Conservation (phyloP, 2,797 vertebrate species). For the Enteromius thamalakanensis region DNA sequence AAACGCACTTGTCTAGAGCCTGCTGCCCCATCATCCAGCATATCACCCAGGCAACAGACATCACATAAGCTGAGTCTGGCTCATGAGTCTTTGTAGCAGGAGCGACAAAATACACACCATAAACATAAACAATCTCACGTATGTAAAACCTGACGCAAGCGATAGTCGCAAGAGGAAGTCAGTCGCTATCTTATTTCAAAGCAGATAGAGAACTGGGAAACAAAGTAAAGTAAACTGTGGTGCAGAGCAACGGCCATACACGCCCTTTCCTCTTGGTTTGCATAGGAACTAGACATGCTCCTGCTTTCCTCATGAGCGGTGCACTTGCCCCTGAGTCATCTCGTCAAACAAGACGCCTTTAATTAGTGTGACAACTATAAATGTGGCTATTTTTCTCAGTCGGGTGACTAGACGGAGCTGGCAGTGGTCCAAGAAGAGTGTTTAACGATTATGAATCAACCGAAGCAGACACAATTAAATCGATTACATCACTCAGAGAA, state of each 20-base stretch:
- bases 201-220: constrained; percentile 7
- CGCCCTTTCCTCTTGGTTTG: constrained; percentile 17
- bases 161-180: not conserved
- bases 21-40: constrained; percentile 48
- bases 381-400: not conserved
- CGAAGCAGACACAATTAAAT: constrained; percentile 38
- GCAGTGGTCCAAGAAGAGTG: constrained; percentile 16
- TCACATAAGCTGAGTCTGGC: constrained; percentile 13
- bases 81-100: constrained; percentile 44
- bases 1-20: constrained; percentile 38
- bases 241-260: not conserved
- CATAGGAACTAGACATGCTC: not conserved
- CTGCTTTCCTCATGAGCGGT: not conserved
- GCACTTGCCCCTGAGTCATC: not conserved
- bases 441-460: constrained; percentile 36
- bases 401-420: constrained; percentile 26
- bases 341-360: constrained; percentile 18
- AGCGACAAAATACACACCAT: not conserved
- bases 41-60: constrained; percentile 59
- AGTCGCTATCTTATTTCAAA: not conserved
- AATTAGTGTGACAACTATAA: constrained; percentile 35
- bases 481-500: constrained; percentile 43
- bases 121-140: constrained; percentile 7
- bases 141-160: not conserved
- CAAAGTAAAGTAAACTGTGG: not conserved